Evolutionary conservation across 1,140 invertebrate genomes (phyloP).

Genomic region (Drosophila truncata): DNA sequence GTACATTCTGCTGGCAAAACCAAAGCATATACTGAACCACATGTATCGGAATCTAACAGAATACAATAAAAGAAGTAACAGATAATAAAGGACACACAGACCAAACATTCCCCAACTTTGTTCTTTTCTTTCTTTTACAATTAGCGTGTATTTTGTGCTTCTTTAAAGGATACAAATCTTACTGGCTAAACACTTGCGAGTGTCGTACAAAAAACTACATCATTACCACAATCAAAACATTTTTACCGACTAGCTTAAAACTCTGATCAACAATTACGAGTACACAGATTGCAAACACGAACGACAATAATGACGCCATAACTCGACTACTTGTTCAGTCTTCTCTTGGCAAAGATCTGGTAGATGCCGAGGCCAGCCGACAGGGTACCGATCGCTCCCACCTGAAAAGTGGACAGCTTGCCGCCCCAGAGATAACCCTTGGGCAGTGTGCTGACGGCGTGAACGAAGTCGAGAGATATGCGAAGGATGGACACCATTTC

Average conservation of each 20-base stretch:
- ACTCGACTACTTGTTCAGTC: constrained; percentile 63
- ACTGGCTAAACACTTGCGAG: constrained; percentile 34
- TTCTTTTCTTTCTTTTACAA: constrained; percentile 14
- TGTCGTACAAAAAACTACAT: constrained; percentile 25
- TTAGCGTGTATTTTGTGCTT: constrained; percentile 36
- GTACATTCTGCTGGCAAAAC: constrained; percentile 45
- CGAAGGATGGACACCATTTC: constrained; percentile 89
- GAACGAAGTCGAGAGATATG: constrained; percentile 90
- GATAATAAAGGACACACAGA: constrained; percentile 83
- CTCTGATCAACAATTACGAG: constrained; percentile 41
- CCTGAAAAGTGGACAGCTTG: constrained; percentile 89
- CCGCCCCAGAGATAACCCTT: constrained; percentile 92
- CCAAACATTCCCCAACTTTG: constrained; percentile 46
- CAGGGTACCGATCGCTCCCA: constrained; percentile 91
- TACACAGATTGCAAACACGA: constrained; percentile 25
- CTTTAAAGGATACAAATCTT: constrained; percentile 1
- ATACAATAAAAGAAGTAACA: constrained; percentile 66
- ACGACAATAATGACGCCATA: background rate
- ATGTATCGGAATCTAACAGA: constrained; percentile 58
- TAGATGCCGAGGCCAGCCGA: constrained; percentile 90
- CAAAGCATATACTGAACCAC: constrained; percentile 43
- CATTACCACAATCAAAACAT: constrained; percentile 22
- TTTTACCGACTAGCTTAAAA: constrained; percentile 47
- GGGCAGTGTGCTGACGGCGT: constrained; percentile 93
- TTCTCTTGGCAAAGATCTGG: constrained; percentile 82